Percentiles rank a stretch among this genome's conserved stretches.
Conservation (phyloP, 2,113 vertebrate species). For the Halichoeres trimaculatus region DNA sequence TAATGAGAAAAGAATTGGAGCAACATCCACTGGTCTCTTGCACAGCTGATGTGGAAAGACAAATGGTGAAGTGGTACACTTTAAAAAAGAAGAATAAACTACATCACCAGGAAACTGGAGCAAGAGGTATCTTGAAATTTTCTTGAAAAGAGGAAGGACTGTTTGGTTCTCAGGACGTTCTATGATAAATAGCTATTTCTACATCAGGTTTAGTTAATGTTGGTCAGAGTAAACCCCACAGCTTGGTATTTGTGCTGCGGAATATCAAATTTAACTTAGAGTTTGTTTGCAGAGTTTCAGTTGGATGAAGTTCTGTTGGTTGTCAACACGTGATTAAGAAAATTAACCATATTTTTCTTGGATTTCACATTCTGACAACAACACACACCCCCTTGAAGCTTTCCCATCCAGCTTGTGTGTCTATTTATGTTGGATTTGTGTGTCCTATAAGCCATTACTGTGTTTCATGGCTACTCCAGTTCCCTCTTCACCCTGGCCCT, state of each 20-base stretch:
- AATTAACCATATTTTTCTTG: neutral
- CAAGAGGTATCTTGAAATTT: neutral
- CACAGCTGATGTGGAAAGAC: neutral
- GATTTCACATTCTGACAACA: neutral
- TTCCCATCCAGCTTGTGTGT: slow-evolving; percentile 23
- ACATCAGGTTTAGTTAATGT: neutral
- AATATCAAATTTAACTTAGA: neutral
- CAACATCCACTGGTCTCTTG: neutral
- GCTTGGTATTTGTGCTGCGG: neutral
- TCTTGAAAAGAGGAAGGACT: neutral
- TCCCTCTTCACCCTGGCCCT: slow-evolving; percentile 63
- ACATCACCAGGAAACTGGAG: neutral
- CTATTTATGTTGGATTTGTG: slow-evolving; percentile 40
- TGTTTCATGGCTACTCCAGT: slow-evolving; percentile 64
- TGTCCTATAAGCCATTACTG: slow-evolving; percentile 56
- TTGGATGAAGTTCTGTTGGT: neutral
- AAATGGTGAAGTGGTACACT: neutral
- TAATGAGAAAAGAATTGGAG: neutral
- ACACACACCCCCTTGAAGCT: neutral
- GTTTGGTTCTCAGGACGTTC: neutral
- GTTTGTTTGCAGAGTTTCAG: neutral
- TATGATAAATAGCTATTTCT: neutral
- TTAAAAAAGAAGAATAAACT: neutral
- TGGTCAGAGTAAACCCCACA: neutral
- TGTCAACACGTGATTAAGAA: neutral